These are phyloP conservation scores for Lasioglossum marginatum DNA, from an alignment of 2,888 invertebrate species.

Conservation along the genomic window DNA sequence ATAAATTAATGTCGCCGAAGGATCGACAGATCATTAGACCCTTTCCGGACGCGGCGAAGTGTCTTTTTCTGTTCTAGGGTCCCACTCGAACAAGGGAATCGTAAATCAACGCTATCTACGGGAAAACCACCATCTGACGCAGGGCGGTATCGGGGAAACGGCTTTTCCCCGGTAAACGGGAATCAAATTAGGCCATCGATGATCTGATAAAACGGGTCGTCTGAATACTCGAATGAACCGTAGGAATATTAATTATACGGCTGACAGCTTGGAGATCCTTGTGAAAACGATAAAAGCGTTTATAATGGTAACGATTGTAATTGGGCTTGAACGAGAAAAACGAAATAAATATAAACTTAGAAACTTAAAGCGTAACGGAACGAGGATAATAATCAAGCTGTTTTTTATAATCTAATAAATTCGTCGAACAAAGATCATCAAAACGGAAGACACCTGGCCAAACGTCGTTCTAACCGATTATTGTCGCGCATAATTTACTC, in stretches of 20 bases:
- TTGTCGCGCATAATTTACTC: constrained; percentile 36
- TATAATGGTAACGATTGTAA: background rate
- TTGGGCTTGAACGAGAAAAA: background rate
- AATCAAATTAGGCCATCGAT: constrained; percentile 79
- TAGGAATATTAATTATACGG: background rate
- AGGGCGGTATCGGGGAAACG: constrained; percentile 54
- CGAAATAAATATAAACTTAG: background rate
- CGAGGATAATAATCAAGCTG: background rate
- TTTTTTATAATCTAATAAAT: background rate
- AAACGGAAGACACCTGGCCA: constrained; percentile 37
- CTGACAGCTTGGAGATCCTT: background rate
- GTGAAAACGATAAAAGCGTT: background rate
- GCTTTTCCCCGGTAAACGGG: constrained; percentile 72
- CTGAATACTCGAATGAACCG: background rate
- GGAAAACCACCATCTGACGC: constrained; percentile 75
- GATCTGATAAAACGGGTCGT: constrained; percentile 55
- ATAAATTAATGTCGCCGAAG: background rate
- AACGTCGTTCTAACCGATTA: constrained; percentile 29
- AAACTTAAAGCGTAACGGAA: background rate
- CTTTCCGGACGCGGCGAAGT: constrained; percentile 44
- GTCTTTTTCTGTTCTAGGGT: constrained; percentile 57
- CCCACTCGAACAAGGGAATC: constrained; percentile 67
- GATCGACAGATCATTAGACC: constrained; percentile 48
- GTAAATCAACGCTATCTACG: constrained; percentile 81
- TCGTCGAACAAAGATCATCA: background rate